phyloP scores from a whole-genome alignment of 1,140 invertebrate genomes.

The Bombus breviceps region DNA sequence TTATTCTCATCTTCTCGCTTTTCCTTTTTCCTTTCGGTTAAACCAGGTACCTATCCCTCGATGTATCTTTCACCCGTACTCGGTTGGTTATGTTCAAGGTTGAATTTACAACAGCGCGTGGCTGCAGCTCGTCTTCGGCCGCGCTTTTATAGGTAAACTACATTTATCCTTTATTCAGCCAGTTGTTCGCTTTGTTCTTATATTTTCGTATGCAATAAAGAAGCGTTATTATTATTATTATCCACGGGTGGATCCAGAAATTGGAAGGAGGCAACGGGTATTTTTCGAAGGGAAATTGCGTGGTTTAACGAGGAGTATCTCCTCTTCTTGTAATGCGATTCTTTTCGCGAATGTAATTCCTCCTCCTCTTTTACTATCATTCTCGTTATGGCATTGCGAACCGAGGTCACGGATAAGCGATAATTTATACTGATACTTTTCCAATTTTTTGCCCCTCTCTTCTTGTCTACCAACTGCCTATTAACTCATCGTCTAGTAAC shows the following conservation, averaged over 20 bases:
- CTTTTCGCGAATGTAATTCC: neutral
- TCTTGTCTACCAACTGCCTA: neutral
- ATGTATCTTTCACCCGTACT: neutral
- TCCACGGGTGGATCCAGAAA: neutral
- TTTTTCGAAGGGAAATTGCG: constrained; percentile 8
- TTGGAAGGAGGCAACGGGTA: constrained; percentile 7
- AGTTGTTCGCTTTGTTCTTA: constrained; percentile 13
- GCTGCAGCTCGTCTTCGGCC: neutral
- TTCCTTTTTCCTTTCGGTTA: neutral
- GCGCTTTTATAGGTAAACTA: constrained; percentile 13
- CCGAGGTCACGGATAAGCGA: neutral
- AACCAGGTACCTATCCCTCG: neutral
- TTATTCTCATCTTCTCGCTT: neutral
- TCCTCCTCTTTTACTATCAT: neutral
- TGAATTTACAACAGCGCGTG: constrained; percentile 13
- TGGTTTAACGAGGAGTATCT: constrained; percentile 12
- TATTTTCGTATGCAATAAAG: constrained; percentile 20
- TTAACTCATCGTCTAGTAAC: neutral
- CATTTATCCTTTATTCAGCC: constrained; percentile 23
- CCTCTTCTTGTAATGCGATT: neutral
- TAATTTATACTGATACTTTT: neutral
- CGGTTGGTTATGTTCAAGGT: constrained; percentile 13
- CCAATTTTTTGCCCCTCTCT: neutral
- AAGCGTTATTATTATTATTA: constrained; percentile 30
- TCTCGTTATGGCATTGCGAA: constrained; percentile 34